Percentiles rank a stretch among this genome's conserved stretches.
Conservation (phyloP, 2,888 invertebrate species). For the Meandrusa payeni region DNA sequence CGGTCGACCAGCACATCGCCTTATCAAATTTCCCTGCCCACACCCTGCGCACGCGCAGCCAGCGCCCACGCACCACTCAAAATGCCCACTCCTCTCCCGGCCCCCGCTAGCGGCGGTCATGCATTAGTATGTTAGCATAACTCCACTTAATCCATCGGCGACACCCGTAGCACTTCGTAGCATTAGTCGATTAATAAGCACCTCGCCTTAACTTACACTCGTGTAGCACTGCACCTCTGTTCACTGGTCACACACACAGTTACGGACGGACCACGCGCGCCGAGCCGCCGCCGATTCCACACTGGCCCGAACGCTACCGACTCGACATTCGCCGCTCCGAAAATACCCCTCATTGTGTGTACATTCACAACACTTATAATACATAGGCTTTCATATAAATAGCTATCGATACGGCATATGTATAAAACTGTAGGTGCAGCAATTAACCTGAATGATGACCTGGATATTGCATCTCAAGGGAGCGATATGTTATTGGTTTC, state of each 20-base stretch:
- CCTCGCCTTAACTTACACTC: constrained; percentile 64
- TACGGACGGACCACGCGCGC: constrained; percentile 48
- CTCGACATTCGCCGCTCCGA: constrained; percentile 54
- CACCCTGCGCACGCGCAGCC: constrained; percentile 44
- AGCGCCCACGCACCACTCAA: constrained; percentile 47
- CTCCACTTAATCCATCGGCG: constrained; percentile 50
- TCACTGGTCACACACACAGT: constrained; percentile 46
- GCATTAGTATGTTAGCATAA: constrained; percentile 76
- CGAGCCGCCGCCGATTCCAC: constrained; percentile 53
- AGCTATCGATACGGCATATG: constrained; percentile 36
- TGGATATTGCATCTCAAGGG: constrained; percentile 27
- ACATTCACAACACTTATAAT: constrained; percentile 67
- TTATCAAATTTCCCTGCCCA: constrained; percentile 79
- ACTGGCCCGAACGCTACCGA: constrained; percentile 52
- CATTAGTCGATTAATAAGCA: constrained; percentile 64
- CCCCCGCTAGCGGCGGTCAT: constrained; percentile 46
- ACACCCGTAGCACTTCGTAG: constrained; percentile 49
- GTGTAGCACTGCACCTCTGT: constrained; percentile 41
- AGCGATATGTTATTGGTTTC: neutral
- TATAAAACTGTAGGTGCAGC: constrained; percentile 39
- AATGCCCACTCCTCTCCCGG: constrained; percentile 36
- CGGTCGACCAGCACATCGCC: constrained; percentile 52
- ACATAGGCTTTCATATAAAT: constrained; percentile 65
- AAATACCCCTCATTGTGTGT: constrained; percentile 75
- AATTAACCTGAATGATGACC: constrained; percentile 45